Evolutionary conservation across 2,797 vertebrate species (phyloP).

Genomic region (Saxicola maurus): DNA sequence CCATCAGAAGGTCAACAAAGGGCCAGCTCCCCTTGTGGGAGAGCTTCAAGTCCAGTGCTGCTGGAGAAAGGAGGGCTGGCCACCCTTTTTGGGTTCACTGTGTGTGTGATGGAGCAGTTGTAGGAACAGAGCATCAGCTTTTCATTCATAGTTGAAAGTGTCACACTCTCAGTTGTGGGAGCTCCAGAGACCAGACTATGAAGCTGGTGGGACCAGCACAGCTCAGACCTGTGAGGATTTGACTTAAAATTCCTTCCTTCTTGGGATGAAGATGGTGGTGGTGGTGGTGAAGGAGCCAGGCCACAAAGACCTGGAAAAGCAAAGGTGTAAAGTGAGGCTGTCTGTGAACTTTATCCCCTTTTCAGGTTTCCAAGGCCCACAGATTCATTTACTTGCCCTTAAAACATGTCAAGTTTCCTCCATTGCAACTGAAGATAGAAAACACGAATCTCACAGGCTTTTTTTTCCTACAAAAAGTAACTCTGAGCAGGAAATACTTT

Average conservation of each 20-base stretch:
- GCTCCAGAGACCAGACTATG: neutral
- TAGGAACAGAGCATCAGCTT: neutral
- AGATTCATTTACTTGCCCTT: neutral
- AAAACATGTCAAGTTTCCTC: neutral
- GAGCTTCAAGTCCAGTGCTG: neutral
- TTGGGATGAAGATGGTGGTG: neutral
- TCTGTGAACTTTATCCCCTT: neutral
- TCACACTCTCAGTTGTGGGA: neutral
- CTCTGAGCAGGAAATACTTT: neutral
- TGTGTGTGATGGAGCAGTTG: accelerated
- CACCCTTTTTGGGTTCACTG: neutral
- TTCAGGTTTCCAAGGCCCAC: neutral
- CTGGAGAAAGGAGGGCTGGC: neutral
- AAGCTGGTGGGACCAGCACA: neutral
- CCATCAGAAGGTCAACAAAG: neutral
- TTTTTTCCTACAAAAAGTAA: neutral
- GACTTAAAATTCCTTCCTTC: neutral
- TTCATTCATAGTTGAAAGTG: accelerated
- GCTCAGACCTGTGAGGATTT: neutral
- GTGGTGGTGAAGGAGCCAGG: neutral
- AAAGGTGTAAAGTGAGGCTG: neutral
- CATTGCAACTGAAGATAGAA: neutral
- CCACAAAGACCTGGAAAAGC: neutral
- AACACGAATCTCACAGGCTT: neutral
- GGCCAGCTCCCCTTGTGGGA: neutral